Base-by-base conservation (phyloP, 2,888 invertebrate species). In the Eurytoma californica region DNA sequence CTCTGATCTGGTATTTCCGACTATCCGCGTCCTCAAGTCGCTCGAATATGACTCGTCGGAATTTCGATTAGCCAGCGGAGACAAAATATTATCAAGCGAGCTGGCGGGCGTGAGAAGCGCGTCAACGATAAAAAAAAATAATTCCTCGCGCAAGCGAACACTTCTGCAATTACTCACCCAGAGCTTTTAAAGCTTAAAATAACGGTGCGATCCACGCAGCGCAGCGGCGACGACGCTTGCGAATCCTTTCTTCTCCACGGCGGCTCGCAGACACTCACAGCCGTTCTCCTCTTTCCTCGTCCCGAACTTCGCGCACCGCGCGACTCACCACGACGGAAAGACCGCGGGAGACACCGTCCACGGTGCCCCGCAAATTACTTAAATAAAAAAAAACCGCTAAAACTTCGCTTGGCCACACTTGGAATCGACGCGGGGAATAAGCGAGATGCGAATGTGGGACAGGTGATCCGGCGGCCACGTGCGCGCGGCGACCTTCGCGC, bases 131-230 rank as follows among this genome's bases (percentile, higher is more conserved):
- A 53, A 75, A 14, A 24, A 18, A 67, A 55, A 68, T n/a, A 24
- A 63, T 69, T 53, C 65, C 39, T 30, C 30, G 30, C 61, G 0
- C 16, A 47, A 3, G 53, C 12, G 39, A 60, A 69, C 60, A 30
- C 39, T 18, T 51, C 55, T 12, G 72, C 76, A 72, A 81, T 79
- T 81, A 81, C 81, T 81, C 81, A 81, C 81, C 81, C 20, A 18
- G 73, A 79, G 81, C 81, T 81, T 81, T 79, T 69, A 79, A 81
- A 79, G 76, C 79, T 79, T 74, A 73, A 81, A 81, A 81, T 81
- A 81, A 72, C 78, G 72, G 57, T 30, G 24, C 3, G 13, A 58
- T 69, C 69, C 51, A 24, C 24, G 61, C 67, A 30, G 16, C 49
- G 16, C 49, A n/a, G 14, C n/a, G 24, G 60, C 55, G 65, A 63